A percentile compares a stretch with the other conserved stretches of the same genome.
Evolutionary conservation across 2,113 vertebrate genomes (phyloP).

Genomic region (Otolemur garnettii): DNA sequence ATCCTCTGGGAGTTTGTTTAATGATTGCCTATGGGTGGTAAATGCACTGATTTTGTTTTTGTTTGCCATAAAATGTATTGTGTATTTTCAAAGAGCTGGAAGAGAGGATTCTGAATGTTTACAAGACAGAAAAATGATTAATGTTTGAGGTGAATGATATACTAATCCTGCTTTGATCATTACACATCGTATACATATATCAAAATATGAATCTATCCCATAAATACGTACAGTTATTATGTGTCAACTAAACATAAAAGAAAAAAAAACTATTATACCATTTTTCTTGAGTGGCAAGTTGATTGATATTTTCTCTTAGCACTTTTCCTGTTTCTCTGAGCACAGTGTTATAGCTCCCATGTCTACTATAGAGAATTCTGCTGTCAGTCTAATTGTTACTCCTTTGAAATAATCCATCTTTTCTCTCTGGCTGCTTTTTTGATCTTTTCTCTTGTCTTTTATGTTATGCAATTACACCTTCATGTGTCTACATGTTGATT

Average conservation of each 20-base stretch:
- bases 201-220: not conserved
- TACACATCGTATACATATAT: not conserved
- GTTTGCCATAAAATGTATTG: not conserved
- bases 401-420: slow-evolving; percentile 28
- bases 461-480: not conserved
- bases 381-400: not conserved
- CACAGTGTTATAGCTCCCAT: not conserved
- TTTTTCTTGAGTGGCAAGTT: not conserved
- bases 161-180: not conserved
- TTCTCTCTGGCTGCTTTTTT: not conserved
- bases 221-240: not conserved
- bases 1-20: not conserved
- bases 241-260: not conserved
- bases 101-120: not conserved
- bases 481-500: not conserved
- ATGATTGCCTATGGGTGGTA: not conserved
- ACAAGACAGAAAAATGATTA: not conserved
- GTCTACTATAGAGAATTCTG: not conserved
- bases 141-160: not conserved
- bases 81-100: not conserved
- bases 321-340: not conserved
- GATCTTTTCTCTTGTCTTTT: not conserved
- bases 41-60: not conserved
- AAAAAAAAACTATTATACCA: not conserved
- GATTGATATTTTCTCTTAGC: not conserved